Evolutionary conservation across 2,888 invertebrate genomes (phyloP).

Genomic region (Clitarchus hookeri): DNA sequence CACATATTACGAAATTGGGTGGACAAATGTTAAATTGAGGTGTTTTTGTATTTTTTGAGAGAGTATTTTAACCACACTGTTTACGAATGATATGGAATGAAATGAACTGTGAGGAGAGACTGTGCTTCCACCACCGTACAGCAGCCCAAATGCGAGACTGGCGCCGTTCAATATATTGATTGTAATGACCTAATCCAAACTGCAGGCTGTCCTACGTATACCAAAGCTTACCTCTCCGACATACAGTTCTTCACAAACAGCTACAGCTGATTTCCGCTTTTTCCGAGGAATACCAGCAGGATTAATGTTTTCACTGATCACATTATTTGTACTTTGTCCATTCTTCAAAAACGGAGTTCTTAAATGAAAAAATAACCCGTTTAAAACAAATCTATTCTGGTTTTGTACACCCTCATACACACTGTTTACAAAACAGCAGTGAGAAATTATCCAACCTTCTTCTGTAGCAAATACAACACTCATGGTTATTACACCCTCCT

Average conservation of each 20-base stretch:
- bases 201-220: too few species aligned
- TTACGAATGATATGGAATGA: too few species aligned
- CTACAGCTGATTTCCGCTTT: background rate
- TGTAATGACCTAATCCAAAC: too few species aligned
- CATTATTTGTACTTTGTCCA: conserved; percentile 4
- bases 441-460: conserved; percentile 59
- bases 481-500: conserved; percentile 48
- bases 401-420: conserved; percentile 53
- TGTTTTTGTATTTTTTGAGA: too few species aligned
- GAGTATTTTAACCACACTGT: too few species aligned
- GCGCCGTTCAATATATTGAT: too few species aligned
- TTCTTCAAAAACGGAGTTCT: conserved; percentile 30
- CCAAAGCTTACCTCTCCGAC: background rate
- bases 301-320: background rate
- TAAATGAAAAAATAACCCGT: conserved; percentile 31
- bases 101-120: too few species aligned
- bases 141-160: too few species aligned
- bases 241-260: background rate
- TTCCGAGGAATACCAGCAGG: background rate
- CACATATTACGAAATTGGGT: too few species aligned
- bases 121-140: too few species aligned
- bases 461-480: conserved; percentile 53
- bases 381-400: background rate
- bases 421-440: conserved; percentile 55
- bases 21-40: too few species aligned